Evolutionary conservation across 1,140 invertebrate genomes (phyloP), one percentile per base, ranked within the genome.

Genomic region (Caenorhabditis latens): DNA sequence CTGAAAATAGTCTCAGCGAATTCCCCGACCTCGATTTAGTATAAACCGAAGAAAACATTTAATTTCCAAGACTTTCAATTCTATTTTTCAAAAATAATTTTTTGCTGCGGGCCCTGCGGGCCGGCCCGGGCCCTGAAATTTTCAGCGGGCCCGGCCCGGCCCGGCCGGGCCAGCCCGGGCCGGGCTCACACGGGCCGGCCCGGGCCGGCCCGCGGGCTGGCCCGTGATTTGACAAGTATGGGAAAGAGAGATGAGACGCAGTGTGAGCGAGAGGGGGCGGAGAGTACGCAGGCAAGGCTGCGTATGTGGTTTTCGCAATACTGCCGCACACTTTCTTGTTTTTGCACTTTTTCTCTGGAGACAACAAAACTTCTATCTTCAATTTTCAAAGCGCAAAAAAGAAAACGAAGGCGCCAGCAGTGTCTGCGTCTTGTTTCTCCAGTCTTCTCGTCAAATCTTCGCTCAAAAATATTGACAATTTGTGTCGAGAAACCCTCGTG

Each of bases 381-480:
- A 50, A 50, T 50, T 50, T 50, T 50, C 13, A 32, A 67, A 40
- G 32, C 7, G 6, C 7, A 11, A 53, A 53, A 8, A 14, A 63
- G 61, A 24, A 63, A 40, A 63, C 40, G 24, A 63, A 21, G n/a
- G 32, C 9, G 24, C 11, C 57, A 19, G 32, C 8, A n/a, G 16
- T 40, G 46, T 42, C 46, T 79, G 46, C 71, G 71, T 79, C 71
- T 79, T n/a, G 11, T 48, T 46, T 32, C 32, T 32, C 32, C 32
- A 32, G 32, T 32, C 32, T 32, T 32, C 19, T 50, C 71, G 71
- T 79, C 71, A 50, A 71, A 71, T 43, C 65, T 71, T 79, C 71
- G n/a, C 65, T 79, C 71, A 79, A 79, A 79, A 79, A 79, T 79
- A 79, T 79, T 79, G 71, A 79, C 71, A 50, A 79, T 43, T n/a